A percentile compares a stretch with the other conserved stretches of the same genome.
Evolutionary conservation across 2,113 vertebrate species (phyloP).

Genomic region (Loxodonta africana): DNA sequence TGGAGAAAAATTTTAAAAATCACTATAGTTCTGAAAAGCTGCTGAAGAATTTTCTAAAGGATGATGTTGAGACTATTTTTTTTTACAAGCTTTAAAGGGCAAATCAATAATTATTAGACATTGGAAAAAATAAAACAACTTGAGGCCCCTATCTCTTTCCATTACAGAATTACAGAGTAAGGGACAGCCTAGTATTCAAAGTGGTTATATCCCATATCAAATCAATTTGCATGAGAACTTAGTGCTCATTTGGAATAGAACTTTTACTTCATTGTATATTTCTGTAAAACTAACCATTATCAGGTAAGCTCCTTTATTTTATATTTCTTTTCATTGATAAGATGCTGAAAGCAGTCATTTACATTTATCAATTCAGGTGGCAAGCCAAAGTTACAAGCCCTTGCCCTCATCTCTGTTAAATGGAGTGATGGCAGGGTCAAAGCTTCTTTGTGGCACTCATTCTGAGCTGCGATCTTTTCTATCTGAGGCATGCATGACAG

Average conservation of each 20-base stretch:
- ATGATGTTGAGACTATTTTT: neutral
- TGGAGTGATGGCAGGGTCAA: neutral
- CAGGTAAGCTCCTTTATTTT: neutral
- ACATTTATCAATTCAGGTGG: slow-evolving; percentile 29
- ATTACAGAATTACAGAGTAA: neutral
- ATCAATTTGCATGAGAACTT: slow-evolving; percentile 49
- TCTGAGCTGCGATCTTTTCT: neutral
- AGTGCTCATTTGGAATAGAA: neutral
- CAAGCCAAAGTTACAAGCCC: neutral
- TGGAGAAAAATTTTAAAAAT: neutral
- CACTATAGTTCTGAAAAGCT: neutral
- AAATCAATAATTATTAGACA: neutral
- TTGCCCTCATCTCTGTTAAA: neutral
- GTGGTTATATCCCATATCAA: neutral
- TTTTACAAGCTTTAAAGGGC: neutral
- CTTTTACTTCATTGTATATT: slow-evolving; percentile 19
- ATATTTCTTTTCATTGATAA: neutral
- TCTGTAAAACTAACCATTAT: neutral
- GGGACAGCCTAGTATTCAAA: neutral
- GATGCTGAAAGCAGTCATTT: neutral
- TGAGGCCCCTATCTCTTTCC: neutral
- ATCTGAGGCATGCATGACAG: slow-evolving; percentile 62
- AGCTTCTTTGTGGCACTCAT: neutral
- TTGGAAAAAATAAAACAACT: neutral
- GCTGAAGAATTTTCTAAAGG: neutral